Percentiles rank a stretch among this genome's conserved stretches.
phyloP scores from a whole-genome alignment of 2,113 vertebrate species.

The Alaudala cheleensis region DNA sequence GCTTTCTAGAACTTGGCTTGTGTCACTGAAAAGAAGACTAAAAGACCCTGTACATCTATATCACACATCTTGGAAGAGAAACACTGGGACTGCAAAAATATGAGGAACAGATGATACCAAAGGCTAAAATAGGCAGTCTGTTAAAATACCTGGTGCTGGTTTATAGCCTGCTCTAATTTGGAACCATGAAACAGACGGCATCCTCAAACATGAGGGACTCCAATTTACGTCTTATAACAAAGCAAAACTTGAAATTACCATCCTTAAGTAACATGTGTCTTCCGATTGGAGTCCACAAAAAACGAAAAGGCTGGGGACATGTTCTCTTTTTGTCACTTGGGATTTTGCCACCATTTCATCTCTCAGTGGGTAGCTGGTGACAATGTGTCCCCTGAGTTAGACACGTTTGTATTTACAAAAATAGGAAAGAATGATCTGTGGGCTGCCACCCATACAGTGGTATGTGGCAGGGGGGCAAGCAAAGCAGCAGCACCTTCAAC shows the following conservation, averaged over 20 bases:
- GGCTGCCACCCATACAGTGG: background rate
- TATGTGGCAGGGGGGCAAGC: accelerated
- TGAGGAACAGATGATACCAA: background rate
- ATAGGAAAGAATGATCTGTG: background rate
- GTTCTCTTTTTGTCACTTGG: background rate
- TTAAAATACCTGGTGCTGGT: background rate
- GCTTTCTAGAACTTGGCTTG: background rate
- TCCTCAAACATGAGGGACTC: background rate
- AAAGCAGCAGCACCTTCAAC: background rate
- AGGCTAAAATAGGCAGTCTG: background rate
- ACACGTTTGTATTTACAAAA: background rate
- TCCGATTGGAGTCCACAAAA: background rate
- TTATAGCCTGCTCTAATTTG: background rate
- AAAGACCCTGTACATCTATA: background rate
- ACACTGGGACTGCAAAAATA: background rate
- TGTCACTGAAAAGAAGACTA: background rate
- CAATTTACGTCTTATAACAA: background rate
- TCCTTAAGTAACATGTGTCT: background rate
- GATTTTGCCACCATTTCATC: background rate
- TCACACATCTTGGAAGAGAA: background rate
- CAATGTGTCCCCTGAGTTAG: background rate
- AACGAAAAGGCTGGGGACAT: background rate
- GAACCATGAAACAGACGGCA: background rate
- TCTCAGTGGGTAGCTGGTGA: background rate
- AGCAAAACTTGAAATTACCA: background rate